A percentile compares a stretch with the other conserved stretches of the same genome.
phyloP scores from a whole-genome alignment of 2,888 invertebrate species.

The Lysandra bellargus region DNA sequence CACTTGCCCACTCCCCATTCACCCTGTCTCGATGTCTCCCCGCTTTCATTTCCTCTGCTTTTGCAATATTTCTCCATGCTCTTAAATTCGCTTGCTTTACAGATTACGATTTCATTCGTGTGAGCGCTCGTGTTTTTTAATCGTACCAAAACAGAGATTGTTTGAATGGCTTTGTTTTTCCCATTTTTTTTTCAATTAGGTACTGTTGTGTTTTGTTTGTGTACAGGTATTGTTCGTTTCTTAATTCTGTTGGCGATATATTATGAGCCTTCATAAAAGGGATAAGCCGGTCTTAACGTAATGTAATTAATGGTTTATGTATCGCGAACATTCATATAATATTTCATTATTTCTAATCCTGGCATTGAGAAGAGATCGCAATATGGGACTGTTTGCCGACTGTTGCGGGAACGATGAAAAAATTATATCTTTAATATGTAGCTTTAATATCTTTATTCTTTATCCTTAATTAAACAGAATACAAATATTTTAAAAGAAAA shows the following conservation, averaged over 20 bases:
- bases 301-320: neutral
- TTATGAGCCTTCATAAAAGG: neutral
- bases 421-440: too few relatives aligned
- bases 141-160: neutral
- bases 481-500: too few relatives aligned
- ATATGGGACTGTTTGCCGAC: neutral
- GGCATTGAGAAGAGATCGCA: neutral
- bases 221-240: neutral
- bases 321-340: neutral
- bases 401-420: too few relatives aligned
- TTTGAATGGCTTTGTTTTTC: neutral
- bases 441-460: too few relatives aligned
- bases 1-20: neutral
- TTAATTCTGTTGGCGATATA: neutral
- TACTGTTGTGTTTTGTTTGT: neutral
- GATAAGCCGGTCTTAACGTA: neutral
- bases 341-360: neutral
- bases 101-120: constrained; percentile 16
- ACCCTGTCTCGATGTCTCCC: constrained; percentile 4
- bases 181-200: neutral
- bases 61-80: constrained; percentile 21
- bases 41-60: constrained; percentile 5
- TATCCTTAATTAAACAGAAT: too few relatives aligned
- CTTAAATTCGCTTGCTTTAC: constrained; percentile 18
- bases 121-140: neutral